Base-by-base conservation (phyloP, 2,888 invertebrate genomes). In the Halocaridina rubra region DNA sequence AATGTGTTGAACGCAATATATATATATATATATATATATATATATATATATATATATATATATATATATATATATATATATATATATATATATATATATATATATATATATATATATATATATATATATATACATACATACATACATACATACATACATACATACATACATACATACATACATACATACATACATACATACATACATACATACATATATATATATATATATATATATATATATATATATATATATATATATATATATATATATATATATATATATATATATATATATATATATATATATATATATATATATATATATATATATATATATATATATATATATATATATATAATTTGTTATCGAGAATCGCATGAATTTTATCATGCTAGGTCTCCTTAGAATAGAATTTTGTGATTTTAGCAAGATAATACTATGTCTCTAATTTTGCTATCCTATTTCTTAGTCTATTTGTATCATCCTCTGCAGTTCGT, bases 31-130 rank as follows among this genome's bases (percentile, higher is more conserved):
- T 61, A 61, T 61, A 61, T 61, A 61, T 22, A 61, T 61, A 61
- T 61, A 61, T 61, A 61, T 61, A 61, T 19, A 61, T 61, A 61
- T 61, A 61, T 61, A 22, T 61, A 61, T 61, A 61, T 61, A 61
- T n/a, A 61, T 61, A 61, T 61, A 61, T 61, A 61, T 61, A 61
- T 61, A 61, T 61, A 61, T 61, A 61, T 61, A 61, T 61, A 61
- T 61, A 61, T 61, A 61, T 61, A 61, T 61, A 61, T 61, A 61
- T 61, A 61, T 61, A 61, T 61, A 61, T 61, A 61, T 61, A 61
- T 61, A 61, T 61, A 61, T 61, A 61, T n/a, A 61, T 61, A 61
- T 61, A n/a, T 61, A 61, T n/a, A 61, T 5, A 8, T 39, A 13
- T 39, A 8, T 39, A 7, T 39, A 7, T 39, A 39, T 39, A 39